Conservation (phyloP, 37 sponge, comb jelly and placozoan species). For the Bolinopsis microptera region DNA sequence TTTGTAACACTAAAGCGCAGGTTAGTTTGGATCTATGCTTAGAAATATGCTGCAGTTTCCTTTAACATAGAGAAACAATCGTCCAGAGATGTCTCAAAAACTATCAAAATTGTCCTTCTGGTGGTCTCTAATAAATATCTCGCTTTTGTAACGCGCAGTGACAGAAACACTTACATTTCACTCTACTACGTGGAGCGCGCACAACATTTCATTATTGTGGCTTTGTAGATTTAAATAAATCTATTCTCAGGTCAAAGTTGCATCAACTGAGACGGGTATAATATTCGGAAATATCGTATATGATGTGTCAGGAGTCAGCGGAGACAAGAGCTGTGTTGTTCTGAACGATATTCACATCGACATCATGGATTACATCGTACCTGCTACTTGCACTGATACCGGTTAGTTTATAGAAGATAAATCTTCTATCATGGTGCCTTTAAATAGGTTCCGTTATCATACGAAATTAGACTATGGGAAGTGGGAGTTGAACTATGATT, state of each 20-base stretch:
- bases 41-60: too few relatives aligned
- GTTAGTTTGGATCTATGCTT: too few relatives aligned
- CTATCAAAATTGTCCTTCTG: too few relatives aligned
- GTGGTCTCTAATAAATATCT: too few relatives aligned
- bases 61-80: too few relatives aligned
- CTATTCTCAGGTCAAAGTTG: slow-evolving; percentile 77
- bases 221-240: not conserved
- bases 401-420: slow-evolving; percentile 3
- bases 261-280: slow-evolving; percentile 98
- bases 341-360: slow-evolving; percentile 98
- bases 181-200: not conserved
- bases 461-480: too few relatives aligned
- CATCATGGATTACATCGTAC: slow-evolving; percentile 99
- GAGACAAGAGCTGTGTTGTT: slow-evolving; percentile 96
- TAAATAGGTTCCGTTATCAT: too few relatives aligned
- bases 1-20: slow-evolving; percentile 91
- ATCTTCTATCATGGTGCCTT: not conserved
- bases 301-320: slow-evolving; percentile 87
- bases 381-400: slow-evolving; percentile 84
- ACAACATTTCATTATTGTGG: not conserved
- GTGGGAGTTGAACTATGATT: too few relatives aligned
- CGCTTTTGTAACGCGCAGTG: slow-evolving; percentile 6
- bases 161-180: not conserved
- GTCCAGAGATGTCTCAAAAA: too few relatives aligned
- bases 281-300: slow-evolving; percentile 99